A percentile compares a stretch with the other conserved stretches of the same genome.
Conservation (phyloP, 1,140 invertebrate genomes). For the Magallana angulata region DNA sequence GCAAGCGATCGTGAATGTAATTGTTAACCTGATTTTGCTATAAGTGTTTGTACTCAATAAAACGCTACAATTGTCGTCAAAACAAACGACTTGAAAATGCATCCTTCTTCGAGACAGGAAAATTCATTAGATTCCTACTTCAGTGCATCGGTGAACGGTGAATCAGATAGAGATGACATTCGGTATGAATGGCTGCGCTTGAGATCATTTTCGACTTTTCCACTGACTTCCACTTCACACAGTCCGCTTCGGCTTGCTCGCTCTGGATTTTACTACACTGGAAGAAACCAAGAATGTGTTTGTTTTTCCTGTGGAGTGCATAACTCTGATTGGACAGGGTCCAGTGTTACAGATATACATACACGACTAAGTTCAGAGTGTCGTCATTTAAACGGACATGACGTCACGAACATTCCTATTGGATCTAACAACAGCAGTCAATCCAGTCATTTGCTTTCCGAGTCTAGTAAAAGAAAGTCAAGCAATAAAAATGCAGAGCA, state of each 20-base stretch:
- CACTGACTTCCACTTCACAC: not conserved
- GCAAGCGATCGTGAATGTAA: too few species aligned
- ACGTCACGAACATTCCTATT: slow-evolving; percentile 28
- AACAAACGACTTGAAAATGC: not conserved
- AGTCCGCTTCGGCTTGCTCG: slow-evolving; percentile 17
- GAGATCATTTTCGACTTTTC: slow-evolving; percentile 8
- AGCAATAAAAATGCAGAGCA: not conserved
- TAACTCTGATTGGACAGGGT: slow-evolving; percentile 4
- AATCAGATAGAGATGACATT: not conserved
- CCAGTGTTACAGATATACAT: slow-evolving; percentile 3
- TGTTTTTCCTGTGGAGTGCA: slow-evolving; percentile 33
- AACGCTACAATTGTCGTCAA: too few species aligned
- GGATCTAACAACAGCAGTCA: not conserved
- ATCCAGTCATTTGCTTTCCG: not conserved
- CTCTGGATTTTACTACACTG: slow-evolving; percentile 29
- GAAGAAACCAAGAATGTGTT: slow-evolving; percentile 2
- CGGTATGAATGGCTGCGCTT: slow-evolving; percentile 31
- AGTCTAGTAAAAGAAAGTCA: not conserved
- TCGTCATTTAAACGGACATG: not conserved
- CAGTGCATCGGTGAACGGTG: not conserved
- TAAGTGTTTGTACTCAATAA: too few species aligned
- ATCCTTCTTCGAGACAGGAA: not conserved
- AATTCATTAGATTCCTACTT: slow-evolving; percentile 4
- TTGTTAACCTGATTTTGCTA: too few species aligned
- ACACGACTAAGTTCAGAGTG: slow-evolving; percentile 26